Evolutionary conservation across 2,888 invertebrate species (phyloP).

Genomic region (Scaeva pyrastri): DNA sequence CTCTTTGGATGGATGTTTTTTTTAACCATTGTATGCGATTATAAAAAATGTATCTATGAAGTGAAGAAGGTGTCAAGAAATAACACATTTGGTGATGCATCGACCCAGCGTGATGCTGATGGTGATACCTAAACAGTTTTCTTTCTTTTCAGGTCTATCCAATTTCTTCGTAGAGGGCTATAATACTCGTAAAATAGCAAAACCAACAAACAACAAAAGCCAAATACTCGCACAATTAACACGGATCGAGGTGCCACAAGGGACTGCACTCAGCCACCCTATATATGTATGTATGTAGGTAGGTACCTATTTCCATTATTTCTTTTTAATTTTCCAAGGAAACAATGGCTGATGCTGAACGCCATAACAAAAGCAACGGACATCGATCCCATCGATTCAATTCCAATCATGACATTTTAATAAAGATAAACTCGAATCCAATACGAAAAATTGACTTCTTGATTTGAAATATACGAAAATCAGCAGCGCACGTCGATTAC

Average conservation of each 20-base stretch:
- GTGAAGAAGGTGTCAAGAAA: conserved; percentile 72
- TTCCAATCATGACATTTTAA: conserved; percentile 73
- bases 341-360: conserved; percentile 70
- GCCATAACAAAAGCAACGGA: conserved; percentile 71
- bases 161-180: conserved; percentile 39
- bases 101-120: conserved; percentile 54
- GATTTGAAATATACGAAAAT: conserved; percentile 11
- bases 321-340: neutral
- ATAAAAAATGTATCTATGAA: conserved; percentile 69
- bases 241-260: conserved; percentile 69
- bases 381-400: conserved; percentile 68
- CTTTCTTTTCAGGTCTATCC: conserved; percentile 6
- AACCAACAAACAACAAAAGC: conserved; percentile 73
- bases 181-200: conserved; percentile 72
- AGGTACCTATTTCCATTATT: neutral
- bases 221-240: conserved; percentile 70
- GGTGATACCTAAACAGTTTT: conserved; percentile 37
- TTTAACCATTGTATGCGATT: conserved; percentile 48
- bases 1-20: conserved; percentile 8
- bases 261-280: conserved; percentile 62
- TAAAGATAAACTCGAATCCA: conserved; percentile 55
- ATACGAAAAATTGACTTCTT: conserved; percentile 17
- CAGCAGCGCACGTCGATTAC: conserved; percentile 50
- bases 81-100: conserved; percentile 72
- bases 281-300: too few species aligned